phyloP scores from a whole-genome alignment of 2,113 vertebrate genomes.

The Cinclus cinclus region DNA sequence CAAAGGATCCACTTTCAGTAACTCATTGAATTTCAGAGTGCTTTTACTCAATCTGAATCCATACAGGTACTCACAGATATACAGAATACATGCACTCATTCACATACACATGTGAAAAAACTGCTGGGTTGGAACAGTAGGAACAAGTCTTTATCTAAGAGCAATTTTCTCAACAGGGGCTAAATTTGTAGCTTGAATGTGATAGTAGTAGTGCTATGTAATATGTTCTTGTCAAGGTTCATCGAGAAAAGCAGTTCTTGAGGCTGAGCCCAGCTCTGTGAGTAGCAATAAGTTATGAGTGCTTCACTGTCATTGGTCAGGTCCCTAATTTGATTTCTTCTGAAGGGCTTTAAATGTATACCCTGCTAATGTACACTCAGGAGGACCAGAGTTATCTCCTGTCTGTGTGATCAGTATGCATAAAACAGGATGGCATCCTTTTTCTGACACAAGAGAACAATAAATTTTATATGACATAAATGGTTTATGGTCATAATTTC shows the following conservation, averaged over 20 bases:
- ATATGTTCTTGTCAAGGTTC: background rate
- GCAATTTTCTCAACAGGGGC: background rate
- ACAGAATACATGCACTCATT: rapidly evolving
- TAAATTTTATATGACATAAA: background rate
- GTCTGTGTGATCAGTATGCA: background rate
- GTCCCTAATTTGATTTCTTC: background rate
- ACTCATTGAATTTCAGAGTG: background rate
- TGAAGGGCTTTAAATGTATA: background rate
- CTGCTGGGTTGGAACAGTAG: background rate
- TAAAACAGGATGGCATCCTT: background rate
- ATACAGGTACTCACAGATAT: background rate
- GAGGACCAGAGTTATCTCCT: background rate
- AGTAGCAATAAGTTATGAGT: background rate
- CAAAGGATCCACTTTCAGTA: background rate
- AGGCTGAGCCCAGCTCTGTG: background rate
- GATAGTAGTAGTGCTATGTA: background rate
- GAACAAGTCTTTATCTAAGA: background rate
- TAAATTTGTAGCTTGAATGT: rapidly evolving
- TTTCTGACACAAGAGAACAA: background rate
- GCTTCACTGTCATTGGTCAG: background rate
- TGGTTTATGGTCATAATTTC: background rate
- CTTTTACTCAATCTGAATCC: background rate
- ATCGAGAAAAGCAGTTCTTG: background rate
- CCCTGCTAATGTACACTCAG: background rate
- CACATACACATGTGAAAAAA: background rate